A percentile compares a stretch with the other conserved stretches of the same genome.
Evolutionary conservation across 1,140 invertebrate species (phyloP).

Genomic region (Chlorops oryzae): DNA sequence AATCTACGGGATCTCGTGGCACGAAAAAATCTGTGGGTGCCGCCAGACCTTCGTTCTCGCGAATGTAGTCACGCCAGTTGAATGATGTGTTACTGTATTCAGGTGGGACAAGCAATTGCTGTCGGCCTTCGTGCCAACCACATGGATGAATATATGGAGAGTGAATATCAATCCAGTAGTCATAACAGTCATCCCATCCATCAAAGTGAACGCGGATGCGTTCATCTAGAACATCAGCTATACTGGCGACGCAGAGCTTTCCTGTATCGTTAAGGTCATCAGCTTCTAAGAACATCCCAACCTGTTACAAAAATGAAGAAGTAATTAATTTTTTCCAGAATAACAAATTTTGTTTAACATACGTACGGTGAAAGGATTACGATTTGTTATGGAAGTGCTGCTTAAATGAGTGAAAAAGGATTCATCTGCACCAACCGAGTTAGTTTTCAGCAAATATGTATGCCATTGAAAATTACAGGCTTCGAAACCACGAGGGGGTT

Average conservation of each 20-base stretch:
- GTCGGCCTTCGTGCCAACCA: slow-evolving; percentile 83
- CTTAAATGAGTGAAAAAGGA: slow-evolving; percentile 62
- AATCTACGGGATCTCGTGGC: slow-evolving; percentile 69
- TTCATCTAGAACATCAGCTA: slow-evolving; percentile 76
- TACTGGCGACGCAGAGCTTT: slow-evolving; percentile 81
- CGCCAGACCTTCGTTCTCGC: slow-evolving; percentile 62
- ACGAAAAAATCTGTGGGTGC: slow-evolving; percentile 82
- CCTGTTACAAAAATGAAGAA: slow-evolving; percentile 47
- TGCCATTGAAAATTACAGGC: slow-evolving; percentile 73
- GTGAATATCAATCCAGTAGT: slow-evolving; percentile 85
- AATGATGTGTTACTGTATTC: slow-evolving; percentile 62
- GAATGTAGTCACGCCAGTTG: slow-evolving; percentile 78
- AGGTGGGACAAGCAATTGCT: slow-evolving; percentile 74
- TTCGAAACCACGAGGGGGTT: slow-evolving; percentile 67
- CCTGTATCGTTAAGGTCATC: slow-evolving; percentile 85
- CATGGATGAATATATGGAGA: slow-evolving; percentile 92
- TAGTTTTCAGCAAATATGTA: slow-evolving; percentile 72
- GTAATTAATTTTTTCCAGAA: slow-evolving; percentile 13
- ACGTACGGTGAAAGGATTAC: slow-evolving; percentile 43
- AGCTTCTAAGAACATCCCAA: slow-evolving; percentile 92
- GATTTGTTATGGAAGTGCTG: slow-evolving; percentile 18
- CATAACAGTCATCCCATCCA: slow-evolving; percentile 89
- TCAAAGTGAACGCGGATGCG: slow-evolving; percentile 90
- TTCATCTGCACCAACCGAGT: slow-evolving; percentile 71
- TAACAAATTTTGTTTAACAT: slow-evolving; percentile 1